Evolutionary conservation across 2,888 invertebrate genomes (phyloP).

Genomic region (Tetanocera ferruginea): DNA sequence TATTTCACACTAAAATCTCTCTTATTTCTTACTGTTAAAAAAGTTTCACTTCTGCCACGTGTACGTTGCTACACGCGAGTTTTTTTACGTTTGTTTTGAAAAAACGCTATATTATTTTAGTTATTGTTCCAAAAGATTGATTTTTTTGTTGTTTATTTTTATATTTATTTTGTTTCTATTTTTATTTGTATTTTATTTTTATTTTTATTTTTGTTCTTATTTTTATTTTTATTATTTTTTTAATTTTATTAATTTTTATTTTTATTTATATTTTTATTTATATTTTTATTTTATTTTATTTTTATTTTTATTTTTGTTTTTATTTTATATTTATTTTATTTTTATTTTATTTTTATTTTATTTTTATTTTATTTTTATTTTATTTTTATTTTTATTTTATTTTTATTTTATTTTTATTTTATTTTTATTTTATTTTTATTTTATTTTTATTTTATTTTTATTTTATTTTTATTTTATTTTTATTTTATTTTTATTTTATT

Average conservation of each 20-base stretch:
- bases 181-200: too few relatives aligned
- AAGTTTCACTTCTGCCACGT: too few relatives aligned
- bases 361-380: constrained; percentile 5
- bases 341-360: neutral
- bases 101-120: too few relatives aligned
- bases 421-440: constrained; percentile 12
- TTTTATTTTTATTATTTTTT: constrained; percentile 2
- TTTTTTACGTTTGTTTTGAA: too few relatives aligned
- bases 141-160: too few relatives aligned
- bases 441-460: constrained; percentile 2
- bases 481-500: neutral
- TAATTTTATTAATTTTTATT: neutral
- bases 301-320: neutral
- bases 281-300: constrained; percentile 21
- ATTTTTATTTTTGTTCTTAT: neutral
- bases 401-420: neutral
- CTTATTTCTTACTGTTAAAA: too few relatives aligned
- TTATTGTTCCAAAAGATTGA: too few relatives aligned
- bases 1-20: too few relatives aligned
- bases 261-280: neutral
- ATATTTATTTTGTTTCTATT: too few relatives aligned
- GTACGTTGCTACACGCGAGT: too few relatives aligned
- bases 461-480: neutral
- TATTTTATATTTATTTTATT: neutral
- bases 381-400: neutral